These are phyloP conservation scores for Thunnus albacares DNA, from an alignment of 2,797 vertebrate genomes.

Conservation along the genomic window DNA sequence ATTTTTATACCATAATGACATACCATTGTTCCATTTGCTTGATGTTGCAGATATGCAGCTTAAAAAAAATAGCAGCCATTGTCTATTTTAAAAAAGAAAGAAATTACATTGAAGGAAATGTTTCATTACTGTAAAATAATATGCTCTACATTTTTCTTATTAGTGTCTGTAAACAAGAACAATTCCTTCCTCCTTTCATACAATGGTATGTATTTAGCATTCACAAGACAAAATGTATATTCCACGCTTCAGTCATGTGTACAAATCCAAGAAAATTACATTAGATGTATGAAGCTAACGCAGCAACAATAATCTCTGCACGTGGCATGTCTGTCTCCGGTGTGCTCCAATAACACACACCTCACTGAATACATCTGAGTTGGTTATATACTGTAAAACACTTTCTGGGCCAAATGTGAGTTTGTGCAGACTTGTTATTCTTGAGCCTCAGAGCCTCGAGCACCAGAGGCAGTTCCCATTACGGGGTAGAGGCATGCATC, in stretches of 20 bases:
- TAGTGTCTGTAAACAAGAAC: background rate
- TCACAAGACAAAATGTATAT: background rate
- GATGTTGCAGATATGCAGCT: too few relatives aligned
- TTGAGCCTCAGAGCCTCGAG: too few relatives aligned
- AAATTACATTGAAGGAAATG: too few relatives aligned
- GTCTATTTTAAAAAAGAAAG: too few relatives aligned
- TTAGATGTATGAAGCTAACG: constrained; percentile 18
- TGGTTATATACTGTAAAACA: background rate
- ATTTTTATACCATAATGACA: too few relatives aligned
- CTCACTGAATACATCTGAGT: background rate
- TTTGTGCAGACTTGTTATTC: background rate
- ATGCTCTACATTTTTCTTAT: background rate
- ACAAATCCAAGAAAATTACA: constrained; percentile 8
- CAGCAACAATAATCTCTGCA: background rate
- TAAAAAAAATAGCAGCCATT: too few relatives aligned
- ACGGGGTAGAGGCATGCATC: too few relatives aligned
- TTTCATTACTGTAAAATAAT: background rate
- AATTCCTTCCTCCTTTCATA: background rate
- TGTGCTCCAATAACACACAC: background rate
- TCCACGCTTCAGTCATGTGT: constrained; percentile 19
- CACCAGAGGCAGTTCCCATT: too few relatives aligned
- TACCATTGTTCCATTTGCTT: too few relatives aligned
- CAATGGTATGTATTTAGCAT: background rate
- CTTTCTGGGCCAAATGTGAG: too few relatives aligned
- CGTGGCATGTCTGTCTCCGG: background rate